phyloP scores from a whole-genome alignment of 2,113 vertebrate genomes.

The Syrmaticus mikado region DNA sequence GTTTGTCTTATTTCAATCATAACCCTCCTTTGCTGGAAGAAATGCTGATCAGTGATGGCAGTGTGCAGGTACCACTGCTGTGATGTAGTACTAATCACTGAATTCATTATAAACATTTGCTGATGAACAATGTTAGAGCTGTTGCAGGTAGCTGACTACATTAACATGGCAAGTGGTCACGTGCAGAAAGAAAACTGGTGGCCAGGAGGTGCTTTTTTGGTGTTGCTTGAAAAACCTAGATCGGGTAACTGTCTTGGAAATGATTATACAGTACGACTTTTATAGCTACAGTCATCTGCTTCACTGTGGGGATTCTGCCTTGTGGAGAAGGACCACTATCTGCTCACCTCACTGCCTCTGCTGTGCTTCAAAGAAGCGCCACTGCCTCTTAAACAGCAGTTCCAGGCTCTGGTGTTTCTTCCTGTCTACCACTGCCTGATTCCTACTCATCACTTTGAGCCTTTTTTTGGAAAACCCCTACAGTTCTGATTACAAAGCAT shows the following conservation, averaged over 20 bases:
- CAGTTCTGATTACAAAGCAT: not conserved
- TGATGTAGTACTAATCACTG: not conserved
- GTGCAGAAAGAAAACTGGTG: not conserved
- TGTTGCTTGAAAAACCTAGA: not conserved
- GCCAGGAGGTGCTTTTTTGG: not conserved
- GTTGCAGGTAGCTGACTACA: not conserved
- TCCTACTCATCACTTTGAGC: not conserved
- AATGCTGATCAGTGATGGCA: not conserved
- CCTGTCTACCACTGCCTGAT: not conserved
- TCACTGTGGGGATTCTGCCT: not conserved
- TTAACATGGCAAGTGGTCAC: not conserved
- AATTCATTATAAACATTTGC: not conserved
- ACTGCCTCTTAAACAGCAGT: not conserved
- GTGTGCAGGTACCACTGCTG: not conserved
- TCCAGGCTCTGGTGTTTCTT: rapidly evolving
- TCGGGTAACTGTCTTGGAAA: not conserved
- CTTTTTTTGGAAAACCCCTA: rapidly evolving
- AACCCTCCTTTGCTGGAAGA: not conserved
- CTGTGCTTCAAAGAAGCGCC: not conserved
- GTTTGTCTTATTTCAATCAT: not conserved
- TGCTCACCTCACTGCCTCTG: rapidly evolving
- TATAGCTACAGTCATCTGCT: not conserved
- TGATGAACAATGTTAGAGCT: not conserved
- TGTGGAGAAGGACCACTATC: not conserved
- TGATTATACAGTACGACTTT: rapidly evolving